Conservation (phyloP, 2,113 vertebrate species). For the Romanogobio albipinnatus region DNA sequence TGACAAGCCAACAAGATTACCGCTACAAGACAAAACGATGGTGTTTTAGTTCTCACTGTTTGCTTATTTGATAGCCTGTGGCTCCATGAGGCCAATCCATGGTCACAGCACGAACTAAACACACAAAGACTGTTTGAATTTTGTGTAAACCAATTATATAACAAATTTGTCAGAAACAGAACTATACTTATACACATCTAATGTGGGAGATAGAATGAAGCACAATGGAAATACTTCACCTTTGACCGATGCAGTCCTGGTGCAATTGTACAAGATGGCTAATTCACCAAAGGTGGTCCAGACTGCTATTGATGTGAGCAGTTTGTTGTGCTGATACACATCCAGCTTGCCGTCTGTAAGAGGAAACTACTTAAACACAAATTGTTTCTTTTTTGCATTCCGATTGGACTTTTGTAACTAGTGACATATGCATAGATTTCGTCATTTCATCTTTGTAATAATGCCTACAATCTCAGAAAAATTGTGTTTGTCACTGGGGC, state of each 20-base stretch:
- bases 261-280: slow-evolving; percentile 94
- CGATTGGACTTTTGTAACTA: background rate
- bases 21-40: slow-evolving; percentile 20
- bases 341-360: slow-evolving; percentile 88
- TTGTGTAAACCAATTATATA: background rate
- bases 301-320: slow-evolving; percentile 83
- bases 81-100: slow-evolving; percentile 19
- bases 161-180: background rate
- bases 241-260: slow-evolving; percentile 89
- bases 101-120: slow-evolving; percentile 39
- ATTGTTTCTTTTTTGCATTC: background rate
- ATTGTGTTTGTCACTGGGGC: no score
- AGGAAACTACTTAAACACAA: slow-evolving; percentile 21
- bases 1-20: slow-evolving; percentile 30
- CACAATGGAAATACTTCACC: slow-evolving; percentile 70
- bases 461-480: background rate
- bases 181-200: background rate
- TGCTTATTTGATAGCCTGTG: slow-evolving; percentile 27
- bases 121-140: slow-evolving; percentile 14
- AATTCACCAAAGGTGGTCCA: slow-evolving; percentile 94
- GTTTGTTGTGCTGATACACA: slow-evolving; percentile 87
- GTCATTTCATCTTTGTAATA: background rate
- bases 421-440: background rate
- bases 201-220: background rate
- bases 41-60: slow-evolving; percentile 1